phyloP scores from a whole-genome alignment of 2,888 invertebrate genomes.

The Sphecodes monilicornis region DNA sequence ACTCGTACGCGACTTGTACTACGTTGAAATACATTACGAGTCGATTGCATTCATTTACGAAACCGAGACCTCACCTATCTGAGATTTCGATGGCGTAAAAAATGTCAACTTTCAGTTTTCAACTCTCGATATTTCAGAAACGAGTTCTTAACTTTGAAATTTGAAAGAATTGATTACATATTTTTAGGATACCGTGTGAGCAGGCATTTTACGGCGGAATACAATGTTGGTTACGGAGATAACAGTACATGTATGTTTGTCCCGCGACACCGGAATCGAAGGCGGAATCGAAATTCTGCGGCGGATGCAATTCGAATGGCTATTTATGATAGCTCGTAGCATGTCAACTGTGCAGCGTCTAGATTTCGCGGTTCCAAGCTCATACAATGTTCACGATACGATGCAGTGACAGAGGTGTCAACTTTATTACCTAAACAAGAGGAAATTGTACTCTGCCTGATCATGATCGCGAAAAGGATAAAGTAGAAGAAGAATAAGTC shows the following conservation, averaged over 20 bases:
- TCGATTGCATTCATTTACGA: no score
- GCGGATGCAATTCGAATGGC: slow-evolving; percentile 5
- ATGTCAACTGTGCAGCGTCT: neutral
- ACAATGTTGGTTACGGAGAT: neutral
- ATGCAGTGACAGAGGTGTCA: neutral
- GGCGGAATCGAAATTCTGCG: slow-evolving; percentile 2
- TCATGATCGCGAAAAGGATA: no score
- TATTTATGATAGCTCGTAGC: neutral
- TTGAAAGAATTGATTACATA: neutral
- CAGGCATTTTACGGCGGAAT: neutral
- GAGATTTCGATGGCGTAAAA: no score
- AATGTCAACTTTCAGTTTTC: no score
- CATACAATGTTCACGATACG: neutral
- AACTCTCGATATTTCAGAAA: no score
- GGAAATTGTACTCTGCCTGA: neutral
- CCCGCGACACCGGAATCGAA: slow-evolving; percentile 2
- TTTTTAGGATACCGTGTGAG: neutral
- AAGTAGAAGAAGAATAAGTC: no score
- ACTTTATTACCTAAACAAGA: neutral
- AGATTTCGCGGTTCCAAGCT: neutral
- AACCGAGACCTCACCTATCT: no score
- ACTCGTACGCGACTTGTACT: no score
- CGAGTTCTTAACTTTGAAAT: no score
- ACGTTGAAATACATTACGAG: no score
- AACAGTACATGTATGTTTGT: no score